These are phyloP conservation scores for Chrysomallon squamiferum DNA, from an alignment of 1,140 invertebrate species.

Conservation along the genomic window DNA sequence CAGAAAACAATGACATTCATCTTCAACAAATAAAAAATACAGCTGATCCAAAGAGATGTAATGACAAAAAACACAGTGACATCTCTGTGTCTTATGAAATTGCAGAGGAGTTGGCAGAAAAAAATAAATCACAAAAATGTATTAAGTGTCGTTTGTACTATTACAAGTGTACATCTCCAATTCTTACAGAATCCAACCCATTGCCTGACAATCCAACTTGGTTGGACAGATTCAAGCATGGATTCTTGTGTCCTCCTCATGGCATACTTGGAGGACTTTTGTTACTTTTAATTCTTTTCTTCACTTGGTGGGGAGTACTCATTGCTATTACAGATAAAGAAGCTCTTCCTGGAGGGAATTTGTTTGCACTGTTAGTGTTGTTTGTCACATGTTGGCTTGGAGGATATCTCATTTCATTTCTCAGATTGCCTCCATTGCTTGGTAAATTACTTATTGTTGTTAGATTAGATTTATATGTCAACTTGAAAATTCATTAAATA, in stretches of 20 bases:
- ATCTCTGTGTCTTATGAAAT: neutral
- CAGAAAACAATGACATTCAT: no score
- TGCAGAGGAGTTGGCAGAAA: neutral
- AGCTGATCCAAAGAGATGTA: no score
- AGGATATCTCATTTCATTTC: conserved; percentile 74
- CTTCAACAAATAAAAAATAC: no score
- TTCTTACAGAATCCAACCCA: conserved; percentile 38
- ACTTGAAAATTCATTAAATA: no score
- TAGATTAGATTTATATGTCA: no score
- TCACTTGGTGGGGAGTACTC: conserved; percentile 78
- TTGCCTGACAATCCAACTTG: conserved; percentile 29
- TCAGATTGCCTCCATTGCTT: conserved; percentile 74
- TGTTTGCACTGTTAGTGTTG: conserved; percentile 76
- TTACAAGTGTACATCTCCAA: conserved; percentile 24
- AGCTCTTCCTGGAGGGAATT: conserved; percentile 78
- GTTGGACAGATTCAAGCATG: conserved; percentile 38
- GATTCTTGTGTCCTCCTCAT: conserved; percentile 60
- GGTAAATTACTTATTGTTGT: conserved; percentile 45
- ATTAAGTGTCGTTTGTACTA: conserved; percentile 16
- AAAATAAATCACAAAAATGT: conserved; percentile 17
- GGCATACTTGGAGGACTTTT: conserved; percentile 46
- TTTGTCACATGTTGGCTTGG: conserved; percentile 76
- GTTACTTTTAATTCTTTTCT: conserved; percentile 67
- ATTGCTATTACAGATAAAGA: conserved; percentile 77
- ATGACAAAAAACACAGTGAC: no score